Evolutionary conservation across 1,140 invertebrate genomes (phyloP).

Genomic region (Diorhabda elongata): DNA sequence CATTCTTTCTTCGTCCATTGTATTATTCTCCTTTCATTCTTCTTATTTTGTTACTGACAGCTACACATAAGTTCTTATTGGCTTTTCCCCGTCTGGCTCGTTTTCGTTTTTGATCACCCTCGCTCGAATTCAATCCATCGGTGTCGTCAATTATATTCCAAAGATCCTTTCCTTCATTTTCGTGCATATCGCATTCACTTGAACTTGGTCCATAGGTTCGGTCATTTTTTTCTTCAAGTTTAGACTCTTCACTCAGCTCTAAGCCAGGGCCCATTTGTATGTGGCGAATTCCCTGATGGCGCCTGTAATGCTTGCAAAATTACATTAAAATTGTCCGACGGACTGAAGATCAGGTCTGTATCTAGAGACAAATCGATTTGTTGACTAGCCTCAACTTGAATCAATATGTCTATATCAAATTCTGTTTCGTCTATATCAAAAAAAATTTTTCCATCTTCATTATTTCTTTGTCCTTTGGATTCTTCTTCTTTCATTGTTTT

Average conservation of each 20-base stretch:
- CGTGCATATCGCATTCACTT: conserved; percentile 1
- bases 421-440: conserved; percentile 4
- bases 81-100: conserved; percentile 4
- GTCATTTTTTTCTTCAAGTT: conserved; percentile 9
- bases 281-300: neutral
- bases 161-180: conserved; percentile 9
- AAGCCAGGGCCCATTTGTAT: conserved; percentile 7
- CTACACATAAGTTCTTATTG: conserved; percentile 7
- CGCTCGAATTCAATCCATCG: too few relatives aligned
- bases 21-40: too few relatives aligned
- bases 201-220: conserved; percentile 11
- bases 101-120: conserved; percentile 1
- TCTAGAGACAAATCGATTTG: conserved; percentile 5
- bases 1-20: too few relatives aligned
- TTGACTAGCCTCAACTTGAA: conserved; percentile 6
- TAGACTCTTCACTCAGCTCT: neutral
- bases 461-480: too few relatives aligned
- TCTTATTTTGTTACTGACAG: neutral
- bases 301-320: neutral
- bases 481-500: too few relatives aligned
- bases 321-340: neutral
- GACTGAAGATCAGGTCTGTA: conserved; percentile 3
- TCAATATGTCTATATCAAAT: conserved; percentile 8
- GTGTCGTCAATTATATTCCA: neutral
- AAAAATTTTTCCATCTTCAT: neutral